Base-by-base conservation (phyloP, 2,113 vertebrate species). In the Aldabrachelys gigantea region DNA sequence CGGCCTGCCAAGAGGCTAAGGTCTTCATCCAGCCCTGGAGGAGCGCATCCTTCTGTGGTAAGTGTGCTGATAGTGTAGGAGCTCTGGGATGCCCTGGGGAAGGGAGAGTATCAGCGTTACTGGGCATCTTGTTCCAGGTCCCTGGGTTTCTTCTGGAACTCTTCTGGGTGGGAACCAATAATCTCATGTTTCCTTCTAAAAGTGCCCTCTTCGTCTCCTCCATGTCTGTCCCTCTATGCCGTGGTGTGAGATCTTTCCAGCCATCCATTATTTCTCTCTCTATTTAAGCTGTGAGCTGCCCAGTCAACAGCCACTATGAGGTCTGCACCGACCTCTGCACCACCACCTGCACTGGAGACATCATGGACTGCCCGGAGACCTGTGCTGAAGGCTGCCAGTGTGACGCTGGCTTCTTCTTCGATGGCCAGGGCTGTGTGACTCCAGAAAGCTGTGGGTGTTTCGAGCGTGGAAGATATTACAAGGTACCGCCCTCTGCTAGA, bases 361-460 rank as follows among this genome's bases (percentile, higher is more conserved):
- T 98, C 2, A 84, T 78, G 0, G 38, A 85, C 54, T 98, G 98
- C 79, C 94, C 98, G 0, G 84, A 75, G 1, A 50, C 6, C 5
- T 99, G 99, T 35, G 94, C 95, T 0, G 99, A 99, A 69, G 99
- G 98, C 76, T 99, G 98, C 79, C 95, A 98, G 75, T 99, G 98
- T 47, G 92, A 99, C 80, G 13, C 82, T 0, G 98, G 98, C 56
- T 99, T 97, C 94, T 85, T 98, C 91, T 98, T 97, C 27, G 95
- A 98, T 0, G 98, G 98, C 17, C 93, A 97, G 7, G 75, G 4
- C 24, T 99, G 99, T 1, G 97, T 99, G 52, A 90, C 96, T 97
- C 31, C 80, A 96, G 19, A 47, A 47, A 72, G 97, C 38, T 99
- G 99, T 29, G 98, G 98, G 93, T 99, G 99, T 90, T 98, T 97